phyloP scores from a whole-genome alignment of 2,888 invertebrate genomes.

The Minunthozetes semirufus region DNA sequence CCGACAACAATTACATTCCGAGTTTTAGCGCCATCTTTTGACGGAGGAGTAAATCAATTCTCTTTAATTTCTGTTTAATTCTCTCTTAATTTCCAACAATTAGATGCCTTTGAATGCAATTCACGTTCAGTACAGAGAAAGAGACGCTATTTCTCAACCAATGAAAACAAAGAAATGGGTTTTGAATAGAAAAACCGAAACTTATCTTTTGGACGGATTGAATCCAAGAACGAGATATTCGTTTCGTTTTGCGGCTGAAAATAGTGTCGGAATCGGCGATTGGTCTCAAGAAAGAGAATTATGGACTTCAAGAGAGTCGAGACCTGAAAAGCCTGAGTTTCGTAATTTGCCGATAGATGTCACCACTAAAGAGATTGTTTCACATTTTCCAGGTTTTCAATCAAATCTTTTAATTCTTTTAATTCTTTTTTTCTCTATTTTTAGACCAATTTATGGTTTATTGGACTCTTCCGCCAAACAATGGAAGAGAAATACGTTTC shows the following conservation, averaged over 20 bases:
- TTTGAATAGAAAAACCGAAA: slow-evolving; percentile 54
- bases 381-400: slow-evolving; percentile 5
- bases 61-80: no score
- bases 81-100: background rate
- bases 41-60: slow-evolving; percentile 54
- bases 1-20: slow-evolving; percentile 77
- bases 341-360: slow-evolving; percentile 29
- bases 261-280: slow-evolving; percentile 55
- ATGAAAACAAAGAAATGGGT: slow-evolving; percentile 43
- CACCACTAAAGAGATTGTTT: background rate
- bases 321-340: slow-evolving; percentile 27
- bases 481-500: slow-evolving; percentile 77
- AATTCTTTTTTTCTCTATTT: background rate
- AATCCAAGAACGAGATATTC: slow-evolving; percentile 68
- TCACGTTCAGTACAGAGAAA: slow-evolving; percentile 63
- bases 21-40: slow-evolving; percentile 65
- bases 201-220: slow-evolving; percentile 71
- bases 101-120: slow-evolving; percentile 63
- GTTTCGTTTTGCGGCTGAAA: slow-evolving; percentile 75
- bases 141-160: slow-evolving; percentile 56
- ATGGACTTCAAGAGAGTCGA: slow-evolving; percentile 7
- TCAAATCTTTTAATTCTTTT: background rate
- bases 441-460: slow-evolving; percentile 50
- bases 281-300: background rate
- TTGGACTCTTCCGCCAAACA: slow-evolving; percentile 79